Evolutionary conservation across 2,888 invertebrate species (phyloP), one percentile per base, ranked within the genome.

Genomic region (Epiblema foenella): DNA sequence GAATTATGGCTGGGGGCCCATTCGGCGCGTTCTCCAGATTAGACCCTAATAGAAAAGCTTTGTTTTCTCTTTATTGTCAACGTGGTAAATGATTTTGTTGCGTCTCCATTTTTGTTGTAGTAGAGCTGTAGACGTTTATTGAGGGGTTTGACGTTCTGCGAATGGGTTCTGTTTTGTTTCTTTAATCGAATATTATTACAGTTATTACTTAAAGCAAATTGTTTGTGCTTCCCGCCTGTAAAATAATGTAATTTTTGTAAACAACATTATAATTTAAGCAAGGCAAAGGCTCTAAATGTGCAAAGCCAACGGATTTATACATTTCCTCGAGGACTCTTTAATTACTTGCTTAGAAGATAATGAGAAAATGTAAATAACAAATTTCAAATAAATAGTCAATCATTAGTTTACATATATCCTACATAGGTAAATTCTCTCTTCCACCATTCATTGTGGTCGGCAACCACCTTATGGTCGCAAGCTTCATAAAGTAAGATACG

Each of bases 1-100:
- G 82, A 77, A 78, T 80, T 79, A 84, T 79, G 77, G 76, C 75
- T 75, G 74, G 75, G 77, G 75, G 74, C 76, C 75, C 75, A 74
- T 80, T 79, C 75, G 67, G 75, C 76, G 74, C 74, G 78, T 68
- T 73, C 66, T 66, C 77, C 77, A 83, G 79, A 82, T 84, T 80
- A 84, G 81, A 81, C 81, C 79, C 77, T 81, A 83, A 82, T 82
- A 82, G 80, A 79, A 83, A 81, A 81, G 78, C 80, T 81, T 82
- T 81, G 79, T 80, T 83, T 79, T 78, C 76, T 77, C 76, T 74
- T 75, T 74, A 72, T 75, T 68, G 68, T 71, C 46, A 42, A 24
- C 29, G 60, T 51, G 74, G 66, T 60, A 69, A 74, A 74, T 76
- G 66, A 70, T 76, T 75, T 73, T 72, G 74, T 76, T 77, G 67